Base-by-base conservation (phyloP, 37 sponge, comb jelly and placozoan species). In the Mnemiopsis leidyi region DNA sequence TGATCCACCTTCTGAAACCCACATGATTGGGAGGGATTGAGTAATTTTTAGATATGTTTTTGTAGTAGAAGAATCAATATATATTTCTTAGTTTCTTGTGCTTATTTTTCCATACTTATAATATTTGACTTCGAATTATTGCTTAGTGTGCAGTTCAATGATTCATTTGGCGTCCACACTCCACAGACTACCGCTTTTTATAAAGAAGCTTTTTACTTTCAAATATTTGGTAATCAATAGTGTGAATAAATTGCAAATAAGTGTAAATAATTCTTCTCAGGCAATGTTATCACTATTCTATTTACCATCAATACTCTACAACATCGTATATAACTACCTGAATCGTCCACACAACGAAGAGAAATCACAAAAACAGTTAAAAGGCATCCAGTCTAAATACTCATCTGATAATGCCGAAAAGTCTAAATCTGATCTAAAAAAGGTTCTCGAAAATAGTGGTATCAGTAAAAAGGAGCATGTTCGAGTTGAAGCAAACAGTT, bases 1-100 rank as follows among this genome's bases (percentile, higher is more conserved):
- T 79, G 99, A 97, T 92, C 38, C 94, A 30, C 99, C 99, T 1
- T 21, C 32, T 32, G 73, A 26, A 2, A 82, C 94, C 20, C 94
- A 93, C 24, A 39, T 34, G 71, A 85, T 93, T 9, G 94, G 94
- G 20, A 18, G 94, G 40, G 94, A 93, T 33, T 93, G 32, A 35
- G 36, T 38, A 48, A n/a, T n/a, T n/a, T n/a, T n/a, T n/a, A n/a
- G n/a, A n/a, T n/a, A n/a, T n/a, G n/a, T n/a, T n/a, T n/a, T n/a
- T n/a, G n/a, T n/a, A n/a, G n/a, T n/a, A n/a, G n/a, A n/a, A n/a
- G n/a, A n/a, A n/a, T n/a, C n/a, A n/a, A n/a, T n/a, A n/a, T n/a
- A n/a, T n/a, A n/a, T n/a, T n/a, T n/a, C n/a, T n/a, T n/a, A n/a
- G n/a, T n/a, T n/a, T n/a, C n/a, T n/a, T n/a, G n/a, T n/a, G n/a